Evolutionary conservation across 2,113 vertebrate species (phyloP), one percentile per base, ranked within the genome.

Genomic region (Neolamprologus variostigma): DNA sequence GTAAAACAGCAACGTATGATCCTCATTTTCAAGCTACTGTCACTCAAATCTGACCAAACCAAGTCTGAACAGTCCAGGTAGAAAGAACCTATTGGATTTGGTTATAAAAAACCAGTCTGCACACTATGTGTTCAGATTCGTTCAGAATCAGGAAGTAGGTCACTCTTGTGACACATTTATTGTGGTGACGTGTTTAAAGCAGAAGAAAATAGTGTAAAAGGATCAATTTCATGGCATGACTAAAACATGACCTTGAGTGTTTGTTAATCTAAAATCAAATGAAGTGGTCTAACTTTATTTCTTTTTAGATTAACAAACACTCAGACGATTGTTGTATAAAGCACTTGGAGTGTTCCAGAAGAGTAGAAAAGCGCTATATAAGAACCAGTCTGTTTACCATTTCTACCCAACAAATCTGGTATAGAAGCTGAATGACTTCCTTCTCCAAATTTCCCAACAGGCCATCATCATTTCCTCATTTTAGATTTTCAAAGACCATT

Each of bases 11-110:
- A 47, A 76, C 12, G 0, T 76, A 16, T 1, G 0, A 11, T 3
- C 40, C 21, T 47, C 0, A 42, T 73, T 26, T 73, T 73, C 21
- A 1, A 73, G 37, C 21, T 16, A 45, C 37, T 45, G 8, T 73
- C 13, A 26, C 66, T 73, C 68, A 47, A 76, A 47, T 76, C 40
- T 17, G 23, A 47, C 68, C 40, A 76, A 47, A 17, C 68, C 68
- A 5, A 71, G 37, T 42, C 66, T 16, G 37, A 76, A 47, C 14
- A 28, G 23, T 47, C 23, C 21, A 28, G 40, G 19, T 3, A 3
- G 21, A 26, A 47, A 19, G 71, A 76, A 47, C 14, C 14, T 16
- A 23, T 23, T 42, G 66, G 13, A 1, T 8, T 45, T 16, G 16
- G 66, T 71, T 14, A 16, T 14, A 71, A 40, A 40, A 68, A 68